A percentile compares a stretch with the other conserved stretches of the same genome.
These are phyloP conservation scores for Microplitis demolitor DNA, from an alignment of 1,140 invertebrate species.

Conservation along the genomic window DNA sequence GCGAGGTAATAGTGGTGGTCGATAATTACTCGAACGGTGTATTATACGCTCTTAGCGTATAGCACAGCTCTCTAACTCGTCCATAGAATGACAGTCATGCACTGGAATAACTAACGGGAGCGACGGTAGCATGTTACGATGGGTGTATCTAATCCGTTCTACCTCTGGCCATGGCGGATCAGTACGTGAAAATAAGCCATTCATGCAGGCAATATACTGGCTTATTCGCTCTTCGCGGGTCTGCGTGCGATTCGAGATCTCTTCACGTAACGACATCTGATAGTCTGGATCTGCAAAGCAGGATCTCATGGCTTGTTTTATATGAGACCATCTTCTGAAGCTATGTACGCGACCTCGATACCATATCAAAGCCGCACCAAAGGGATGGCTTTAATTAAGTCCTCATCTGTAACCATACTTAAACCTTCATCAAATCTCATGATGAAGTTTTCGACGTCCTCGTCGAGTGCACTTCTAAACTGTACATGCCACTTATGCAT, in stretches of 20 bases:
- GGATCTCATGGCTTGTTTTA: background rate
- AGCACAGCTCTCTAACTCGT: background rate
- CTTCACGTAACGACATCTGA: background rate
- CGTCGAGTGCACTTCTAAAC: no score
- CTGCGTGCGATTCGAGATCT: background rate
- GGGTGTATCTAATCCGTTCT: background rate
- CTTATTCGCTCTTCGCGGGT: background rate
- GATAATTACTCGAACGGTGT: background rate
- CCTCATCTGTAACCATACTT: no score
- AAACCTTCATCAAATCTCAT: no score
- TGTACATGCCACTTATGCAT: no score
- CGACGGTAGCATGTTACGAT: background rate
- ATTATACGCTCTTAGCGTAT: background rate
- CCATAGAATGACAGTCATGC: background rate
- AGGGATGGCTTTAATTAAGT: no score
- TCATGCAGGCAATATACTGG: background rate
- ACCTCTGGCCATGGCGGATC: background rate
- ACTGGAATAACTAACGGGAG: background rate
- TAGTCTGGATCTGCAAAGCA: background rate
- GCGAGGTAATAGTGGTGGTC: background rate
- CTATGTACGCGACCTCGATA: background rate
- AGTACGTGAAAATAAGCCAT: background rate
- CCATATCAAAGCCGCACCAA: background rate
- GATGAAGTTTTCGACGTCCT: no score
- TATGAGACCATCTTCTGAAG: no score